Evolutionary conservation across 2,113 vertebrate genomes (phyloP).

Genomic region (Pseudopodoces humilis): DNA sequence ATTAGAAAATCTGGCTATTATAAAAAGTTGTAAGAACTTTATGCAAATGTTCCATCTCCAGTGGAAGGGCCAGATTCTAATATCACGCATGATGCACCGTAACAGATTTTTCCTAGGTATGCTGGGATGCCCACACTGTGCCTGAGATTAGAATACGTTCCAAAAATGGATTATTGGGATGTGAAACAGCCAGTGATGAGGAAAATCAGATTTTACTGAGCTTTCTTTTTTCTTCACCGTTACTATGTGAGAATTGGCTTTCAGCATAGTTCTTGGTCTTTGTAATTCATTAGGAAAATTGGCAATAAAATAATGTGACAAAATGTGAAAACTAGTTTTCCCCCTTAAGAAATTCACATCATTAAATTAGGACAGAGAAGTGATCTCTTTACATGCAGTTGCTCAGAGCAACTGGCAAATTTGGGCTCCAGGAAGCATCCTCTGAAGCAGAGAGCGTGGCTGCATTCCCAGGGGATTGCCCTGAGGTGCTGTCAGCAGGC

Average conservation of each 20-base stretch:
- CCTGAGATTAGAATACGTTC: slow-evolving; percentile 18
- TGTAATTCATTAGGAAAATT: slow-evolving; percentile 16
- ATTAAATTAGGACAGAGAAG: background rate
- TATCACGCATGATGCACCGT: background rate
- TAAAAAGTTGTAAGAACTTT: background rate
- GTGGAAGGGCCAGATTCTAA: slow-evolving; percentile 42
- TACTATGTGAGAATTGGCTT: background rate
- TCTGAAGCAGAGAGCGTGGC: background rate
- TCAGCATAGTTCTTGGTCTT: background rate
- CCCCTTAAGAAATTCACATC: background rate
- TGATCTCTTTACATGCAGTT: background rate
- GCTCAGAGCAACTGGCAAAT: background rate
- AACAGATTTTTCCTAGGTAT: slow-evolving; percentile 44
- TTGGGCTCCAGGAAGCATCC: background rate
- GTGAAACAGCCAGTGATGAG: slow-evolving; percentile 6
- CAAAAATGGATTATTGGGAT: slow-evolving; percentile 14
- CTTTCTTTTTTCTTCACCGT: background rate
- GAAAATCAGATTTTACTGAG: slow-evolving; percentile 39
- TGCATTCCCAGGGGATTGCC: background rate
- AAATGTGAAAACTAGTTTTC: background rate
- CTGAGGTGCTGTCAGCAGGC: background rate
- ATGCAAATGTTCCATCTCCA: slow-evolving; percentile 4
- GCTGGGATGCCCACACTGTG: background rate
- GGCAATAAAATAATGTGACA: background rate
- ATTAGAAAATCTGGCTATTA: background rate